phyloP scores from a whole-genome alignment of 92 coral and sea anemone species.

The Porites cylindrica region DNA sequence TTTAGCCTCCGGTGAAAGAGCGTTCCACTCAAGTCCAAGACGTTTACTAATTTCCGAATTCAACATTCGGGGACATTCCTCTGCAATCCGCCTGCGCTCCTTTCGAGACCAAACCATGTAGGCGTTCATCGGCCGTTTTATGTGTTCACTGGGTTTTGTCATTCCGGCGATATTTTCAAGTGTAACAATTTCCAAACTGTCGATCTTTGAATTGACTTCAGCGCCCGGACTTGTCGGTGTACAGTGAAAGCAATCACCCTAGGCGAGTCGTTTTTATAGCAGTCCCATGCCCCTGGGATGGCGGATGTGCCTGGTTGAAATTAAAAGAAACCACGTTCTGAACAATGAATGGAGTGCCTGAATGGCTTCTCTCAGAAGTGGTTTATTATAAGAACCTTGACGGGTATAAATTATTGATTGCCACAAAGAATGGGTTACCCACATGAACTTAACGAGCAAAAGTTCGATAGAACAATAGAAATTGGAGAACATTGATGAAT shows the following conservation, averaged over 20 bases:
- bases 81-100: conserved; percentile 97
- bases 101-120: conserved; percentile 99
- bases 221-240: conserved; percentile 9
- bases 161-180: conserved; percentile 47
- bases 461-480: conserved; percentile 80
- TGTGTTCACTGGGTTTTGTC: conserved; percentile 96
- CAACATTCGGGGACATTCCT: conserved; percentile 98
- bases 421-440: conserved; percentile 85
- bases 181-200: conserved; percentile 39
- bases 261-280: conserved; percentile 43
- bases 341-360: conserved; percentile 89
- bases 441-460: conserved; percentile 90
- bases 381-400: conserved; percentile 77
- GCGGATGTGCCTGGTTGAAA: conserved; percentile 61
- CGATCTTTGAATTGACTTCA: conserved; percentile 4
- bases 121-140: conserved; percentile 99
- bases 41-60: conserved; percentile 99
- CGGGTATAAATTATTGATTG: conserved; percentile 83
- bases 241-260: conserved; percentile 20
- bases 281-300: conserved; percentile 49
- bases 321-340: conserved; percentile 71
- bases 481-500: conserved; percentile 84
- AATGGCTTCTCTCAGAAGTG: conserved; percentile 82
- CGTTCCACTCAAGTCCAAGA: conserved; percentile 97
- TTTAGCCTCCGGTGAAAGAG: conserved; percentile 87